These are phyloP conservation scores for Cottus gobio DNA, from an alignment of 2,113 vertebrate species.

Conservation along the genomic window DNA sequence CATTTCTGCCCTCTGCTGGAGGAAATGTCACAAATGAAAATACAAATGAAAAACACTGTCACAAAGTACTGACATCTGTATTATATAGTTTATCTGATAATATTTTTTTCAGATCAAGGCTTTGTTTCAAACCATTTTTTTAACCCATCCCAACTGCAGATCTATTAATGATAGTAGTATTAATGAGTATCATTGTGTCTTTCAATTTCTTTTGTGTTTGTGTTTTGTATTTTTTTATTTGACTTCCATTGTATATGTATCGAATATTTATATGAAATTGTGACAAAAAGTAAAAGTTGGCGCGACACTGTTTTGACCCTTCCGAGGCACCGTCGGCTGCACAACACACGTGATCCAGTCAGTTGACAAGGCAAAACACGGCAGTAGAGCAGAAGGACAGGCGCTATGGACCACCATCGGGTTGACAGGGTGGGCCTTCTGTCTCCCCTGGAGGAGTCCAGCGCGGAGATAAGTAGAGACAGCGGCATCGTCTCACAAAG, in stretches of 20 bases:
- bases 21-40: neutral
- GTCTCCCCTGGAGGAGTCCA: slow-evolving; percentile 83
- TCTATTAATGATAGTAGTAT: neutral
- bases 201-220: neutral
- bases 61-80: neutral
- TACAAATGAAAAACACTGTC: neutral
- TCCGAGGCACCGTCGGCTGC: slow-evolving; percentile 35
- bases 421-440: slow-evolving; percentile 74
- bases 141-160: neutral
- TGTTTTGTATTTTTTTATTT: neutral
- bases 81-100: neutral
- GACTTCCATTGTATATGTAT: neutral
- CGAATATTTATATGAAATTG: neutral
- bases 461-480: slow-evolving; percentile 85
- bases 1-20: slow-evolving; percentile 67
- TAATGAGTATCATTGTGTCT: neutral
- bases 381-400: slow-evolving; percentile 24
- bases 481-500: slow-evolving; percentile 94
- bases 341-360: slow-evolving; percentile 70
- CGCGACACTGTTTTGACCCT: slow-evolving; percentile 24
- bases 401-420: slow-evolving; percentile 72
- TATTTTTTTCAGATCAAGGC: neutral
- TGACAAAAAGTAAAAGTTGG: too few species aligned
- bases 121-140: neutral
- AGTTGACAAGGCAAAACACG: slow-evolving; percentile 68